Evolutionary conservation across 1,140 invertebrate genomes (phyloP).

Genomic region (Nymphalis io): DNA sequence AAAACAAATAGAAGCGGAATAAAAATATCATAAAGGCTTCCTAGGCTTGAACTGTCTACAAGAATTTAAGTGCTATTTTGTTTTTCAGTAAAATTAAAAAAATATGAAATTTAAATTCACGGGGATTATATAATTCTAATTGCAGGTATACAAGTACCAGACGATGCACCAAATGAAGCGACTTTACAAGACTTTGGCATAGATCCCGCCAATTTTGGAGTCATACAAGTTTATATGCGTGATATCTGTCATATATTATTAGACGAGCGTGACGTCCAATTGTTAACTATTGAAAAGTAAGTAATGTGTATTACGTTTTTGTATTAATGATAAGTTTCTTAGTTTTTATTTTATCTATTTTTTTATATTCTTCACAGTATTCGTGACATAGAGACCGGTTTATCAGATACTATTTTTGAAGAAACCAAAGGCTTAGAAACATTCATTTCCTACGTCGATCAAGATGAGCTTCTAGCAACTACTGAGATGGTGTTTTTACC

Average conservation of each 20-base stretch:
- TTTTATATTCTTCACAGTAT: conserved; percentile 56
- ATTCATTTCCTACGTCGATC: conserved; percentile 52
- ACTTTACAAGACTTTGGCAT: conserved; percentile 35
- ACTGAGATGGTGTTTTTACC: conserved; percentile 55
- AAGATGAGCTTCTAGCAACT: conserved; percentile 54
- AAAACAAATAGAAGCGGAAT: no score
- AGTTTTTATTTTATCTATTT: not conserved
- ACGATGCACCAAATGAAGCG: not conserved
- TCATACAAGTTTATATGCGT: conserved; percentile 32
- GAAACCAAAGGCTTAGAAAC: conserved; percentile 43
- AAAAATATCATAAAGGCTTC: no score
- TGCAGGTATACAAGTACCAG: conserved; percentile 30
- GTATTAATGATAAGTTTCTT: not conserved
- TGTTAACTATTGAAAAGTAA: conserved; percentile 40
- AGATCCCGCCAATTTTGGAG: conserved; percentile 23
- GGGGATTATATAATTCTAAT: not conserved
- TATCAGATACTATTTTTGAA: conserved; percentile 67
- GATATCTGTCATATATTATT: conserved; percentile 36
- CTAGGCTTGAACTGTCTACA: no score
- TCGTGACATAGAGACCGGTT: conserved; percentile 77
- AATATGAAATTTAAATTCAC: not conserved
- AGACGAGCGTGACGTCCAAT: conserved; percentile 30
- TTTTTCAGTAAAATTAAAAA: no score
- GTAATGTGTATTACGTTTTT: not conserved
- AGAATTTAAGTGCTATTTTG: no score